Evolutionary conservation across 2,113 vertebrate species (phyloP), one percentile per base, ranked within the genome.

Genomic region (Kryptolebias marmoratus): DNA sequence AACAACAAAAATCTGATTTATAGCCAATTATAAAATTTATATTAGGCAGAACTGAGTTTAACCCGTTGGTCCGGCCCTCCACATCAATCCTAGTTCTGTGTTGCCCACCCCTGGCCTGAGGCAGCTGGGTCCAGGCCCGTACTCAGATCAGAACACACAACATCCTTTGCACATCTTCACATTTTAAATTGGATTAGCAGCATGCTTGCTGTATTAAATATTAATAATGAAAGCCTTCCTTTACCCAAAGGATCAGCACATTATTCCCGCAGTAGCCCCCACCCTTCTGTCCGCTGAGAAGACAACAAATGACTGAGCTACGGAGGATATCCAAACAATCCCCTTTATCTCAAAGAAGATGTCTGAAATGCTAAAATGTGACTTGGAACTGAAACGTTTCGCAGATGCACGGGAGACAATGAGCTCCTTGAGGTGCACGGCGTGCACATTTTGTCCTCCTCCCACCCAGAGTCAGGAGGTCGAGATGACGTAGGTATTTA

Each of bases 401-500:
- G 61, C 60, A 48, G 31, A 64, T 0, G 0, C 16, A 16, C 36
- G 32, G 59, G 42, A 22, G 22, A 22, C 15, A 54, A 45, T n/a
- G 31, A 22, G 45, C n/a, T 52, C 8, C 15, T 13, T 4, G 15
- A 44, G 28, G 31, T 39, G 16, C 39, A 11, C 10, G 11, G 45
- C 67, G 47, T 10, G 55, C 42, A 49, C 73, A 65, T 68, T 42
- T 31, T 65, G 45, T 55, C 22, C 32, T 36, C 3, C 32, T 36
- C 16, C 68, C 67, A 69, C 49, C 63, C 28, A 64, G 31, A 67
- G 81, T 72, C 53, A 28, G 47, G 31, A 32, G 53, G 31, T 47
- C 54, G 27, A 18, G 18, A 65, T 86, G 90, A 88, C 81, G 79
- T 62, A 39, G 55, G 89, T 91, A 93, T 94, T 94, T 95, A 95